Percentiles rank a stretch among this genome's conserved stretches.
phyloP scores from a whole-genome alignment of 1,140 invertebrate genomes.

The Heliconius congener region DNA sequence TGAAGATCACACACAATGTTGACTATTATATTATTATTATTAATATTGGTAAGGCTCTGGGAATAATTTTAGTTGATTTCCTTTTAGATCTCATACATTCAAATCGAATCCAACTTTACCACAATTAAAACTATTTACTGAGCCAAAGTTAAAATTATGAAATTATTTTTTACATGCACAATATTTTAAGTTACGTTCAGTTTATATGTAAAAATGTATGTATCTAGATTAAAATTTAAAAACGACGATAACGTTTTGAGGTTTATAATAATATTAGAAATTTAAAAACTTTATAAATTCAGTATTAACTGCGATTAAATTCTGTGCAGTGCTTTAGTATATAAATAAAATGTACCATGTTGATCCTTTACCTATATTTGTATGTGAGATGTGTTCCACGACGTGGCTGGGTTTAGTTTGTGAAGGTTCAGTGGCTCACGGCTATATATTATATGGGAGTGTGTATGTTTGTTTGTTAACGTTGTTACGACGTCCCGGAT shows the following conservation, averaged over 20 bases:
- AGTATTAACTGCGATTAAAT: conserved; percentile 53
- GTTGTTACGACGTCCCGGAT: conserved; percentile 33
- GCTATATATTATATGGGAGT: conserved; percentile 29
- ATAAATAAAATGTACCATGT: conserved; percentile 45
- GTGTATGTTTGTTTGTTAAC: conserved; percentile 33
- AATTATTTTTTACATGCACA: background rate
- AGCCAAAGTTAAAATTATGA: conserved; percentile 13
- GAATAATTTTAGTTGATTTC: conserved; percentile 21
- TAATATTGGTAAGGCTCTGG: conserved; percentile 25
- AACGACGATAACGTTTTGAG: background rate
- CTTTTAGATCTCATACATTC: conserved; percentile 18
- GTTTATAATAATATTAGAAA: background rate
- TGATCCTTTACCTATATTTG: conserved; percentile 35
- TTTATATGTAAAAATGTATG: background rate
- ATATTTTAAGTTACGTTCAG: background rate
- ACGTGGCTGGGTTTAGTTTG: conserved; percentile 39
- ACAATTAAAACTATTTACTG: conserved; percentile 19
- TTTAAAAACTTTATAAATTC: conserved; percentile 32
- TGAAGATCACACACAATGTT: conserved; percentile 44
- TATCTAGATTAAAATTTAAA: background rate
- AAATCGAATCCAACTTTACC: conserved; percentile 5
- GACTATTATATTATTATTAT: conserved; percentile 18
- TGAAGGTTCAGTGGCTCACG: conserved; percentile 60
- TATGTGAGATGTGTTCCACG: conserved; percentile 33
- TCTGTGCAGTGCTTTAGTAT: conserved; percentile 48